Evolutionary conservation across 2,888 invertebrate genomes (phyloP), one percentile per base, ranked within the genome.

Genomic region (Phyto melanocephala): DNA sequence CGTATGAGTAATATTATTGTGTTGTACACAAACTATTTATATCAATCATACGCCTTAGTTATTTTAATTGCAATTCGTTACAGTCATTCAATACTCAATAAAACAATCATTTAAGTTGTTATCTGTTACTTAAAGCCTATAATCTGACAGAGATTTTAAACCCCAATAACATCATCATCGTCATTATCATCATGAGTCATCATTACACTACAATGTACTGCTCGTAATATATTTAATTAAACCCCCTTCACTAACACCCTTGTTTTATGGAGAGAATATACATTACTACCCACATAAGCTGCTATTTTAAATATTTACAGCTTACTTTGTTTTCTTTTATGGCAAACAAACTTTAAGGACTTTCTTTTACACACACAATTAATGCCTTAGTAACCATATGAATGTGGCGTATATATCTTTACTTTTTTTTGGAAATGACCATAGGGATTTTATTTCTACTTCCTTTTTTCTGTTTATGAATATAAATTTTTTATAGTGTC

Each of bases 31-130:
- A 40, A 42, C 58, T 50, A 75, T 79, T 67, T 75, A 79, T 82
- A 79, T 72, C 75, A 82, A 82, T 82, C 60, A 75, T 79, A 82
- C 75, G 75, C 70, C 35, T 42, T 65, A 72, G 40, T 67, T 47
- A n/a, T 24, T 71, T 71, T 22, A 68, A 67, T 71, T 65, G 47
- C 75, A 79, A 71, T 82, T 70, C 75, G 70, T 75, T 65, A 54
- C 42, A 52, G 52, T 6, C 56, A 75, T 37, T 60, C 78, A 65
- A 60, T 67, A 77, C n/a, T 65, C 28, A 81, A 81, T 70, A 50
- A 74, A 35, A 68, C 35, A 33, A 74, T 50, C 54, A 78, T 56
- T 60, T 60, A 50, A 28, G 17, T n/a, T 10, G 50, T 22, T 24
- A n/a, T 24, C 52, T 24, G 24, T 54, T 54, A 13, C 6, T 4